A percentile compares a stretch with the other conserved stretches of the same genome.
Conservation (phyloP, 1,140 invertebrate species). For the Archegozetes longisetosus region DNA sequence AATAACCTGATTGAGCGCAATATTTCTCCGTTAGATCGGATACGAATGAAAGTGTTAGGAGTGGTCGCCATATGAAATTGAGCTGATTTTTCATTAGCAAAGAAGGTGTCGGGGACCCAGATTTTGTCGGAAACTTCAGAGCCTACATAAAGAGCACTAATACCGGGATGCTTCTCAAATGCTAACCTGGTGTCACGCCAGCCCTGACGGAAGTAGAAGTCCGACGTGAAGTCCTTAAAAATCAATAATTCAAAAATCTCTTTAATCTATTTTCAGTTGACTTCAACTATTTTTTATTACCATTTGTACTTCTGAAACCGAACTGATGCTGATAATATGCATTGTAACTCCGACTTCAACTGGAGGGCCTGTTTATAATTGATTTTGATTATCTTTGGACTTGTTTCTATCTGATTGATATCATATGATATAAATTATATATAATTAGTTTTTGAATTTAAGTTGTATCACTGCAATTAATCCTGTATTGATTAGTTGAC, state of each 20-base stretch:
- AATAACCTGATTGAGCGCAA: conserved; percentile 71
- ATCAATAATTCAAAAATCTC: not conserved
- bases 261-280: not conserved
- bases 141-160: conserved; percentile 33
- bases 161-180: conserved; percentile 29
- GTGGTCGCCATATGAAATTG: conserved; percentile 96
- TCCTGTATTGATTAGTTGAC: no score
- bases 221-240: conserved; percentile 70
- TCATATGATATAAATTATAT: not conserved
- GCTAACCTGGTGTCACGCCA: conserved; percentile 70
- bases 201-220: conserved; percentile 96
- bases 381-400: conserved; percentile 3
- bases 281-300: conserved; percentile 58
- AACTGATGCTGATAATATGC: conserved; percentile 96
- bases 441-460: not conserved
- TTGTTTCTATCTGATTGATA: no score
- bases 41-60: conserved; percentile 89
- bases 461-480: not conserved
- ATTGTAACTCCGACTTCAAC: conserved; percentile 92
- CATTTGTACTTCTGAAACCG: conserved; percentile 97
- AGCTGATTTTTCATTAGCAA: conserved; percentile 92
- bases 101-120: conserved; percentile 85
- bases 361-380: conserved; percentile 64
- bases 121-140: conserved; percentile 37
- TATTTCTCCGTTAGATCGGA: conserved; percentile 82